Base-by-base conservation (phyloP, 1,140 invertebrate genomes). In the Lepidurus arcticus region DNA sequence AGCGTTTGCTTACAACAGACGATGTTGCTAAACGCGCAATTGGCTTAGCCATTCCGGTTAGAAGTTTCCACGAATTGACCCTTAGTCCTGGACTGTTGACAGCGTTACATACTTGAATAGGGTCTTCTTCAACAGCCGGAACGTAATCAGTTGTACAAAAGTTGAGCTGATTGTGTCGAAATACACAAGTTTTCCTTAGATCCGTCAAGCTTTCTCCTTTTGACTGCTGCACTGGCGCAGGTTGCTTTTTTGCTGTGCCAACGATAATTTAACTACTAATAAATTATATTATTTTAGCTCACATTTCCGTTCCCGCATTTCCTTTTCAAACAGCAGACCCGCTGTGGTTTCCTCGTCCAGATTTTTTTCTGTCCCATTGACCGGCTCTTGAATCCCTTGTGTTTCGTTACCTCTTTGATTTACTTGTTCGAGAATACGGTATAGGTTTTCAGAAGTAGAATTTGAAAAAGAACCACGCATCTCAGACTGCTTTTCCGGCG, bases 221-320 rank as follows among this genome's bases (percentile, higher is more conserved):
- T 21, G 21, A 13, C 8, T 65, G 53, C 6, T 9, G 53, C 21
- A 16, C 53, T n/a, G 5, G 53, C 21, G 9, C 16, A 65, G 53
- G 16, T 1, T 21, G 53, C 21, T 65, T 9, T 65, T 65, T 65
- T 21, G 21, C 53, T 65, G 21, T n/a, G 7, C 4, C 8, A 65
- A 65, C 16, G 53, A 65, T 9, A 21, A 13, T 65, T 65, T 13
- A 47, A 47, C 6, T 10, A 47, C 45, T 11, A 5, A 34, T 4
- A 34, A 47, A 47, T 47, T 47, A 65, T 21, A 65, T 13, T 65
- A 13, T 13, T 11, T 6, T n/a, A 11, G 53, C 21, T 65, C 21
- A 65, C 53, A 7, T 65, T 65, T 65, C 21, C 53, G 53, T 16
- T 65, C 53, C 53, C 53, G 53, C 53, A 65, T 65, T 65, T 65